Conservation (phyloP, 1,140 invertebrate species). For the Eurosta solidaginis region DNA sequence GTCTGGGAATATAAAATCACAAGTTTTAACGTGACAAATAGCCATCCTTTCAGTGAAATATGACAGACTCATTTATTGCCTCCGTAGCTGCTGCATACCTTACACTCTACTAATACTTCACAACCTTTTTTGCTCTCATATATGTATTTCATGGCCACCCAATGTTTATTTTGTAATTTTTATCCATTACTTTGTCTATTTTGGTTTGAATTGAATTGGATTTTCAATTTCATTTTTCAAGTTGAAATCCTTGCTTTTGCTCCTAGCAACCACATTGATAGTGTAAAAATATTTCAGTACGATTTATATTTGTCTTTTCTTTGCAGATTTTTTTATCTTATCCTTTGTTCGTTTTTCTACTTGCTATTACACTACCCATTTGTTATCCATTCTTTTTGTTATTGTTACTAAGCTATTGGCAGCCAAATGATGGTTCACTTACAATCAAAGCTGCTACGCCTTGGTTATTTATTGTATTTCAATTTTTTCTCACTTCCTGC, state of each 20-base stretch:
- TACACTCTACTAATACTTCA: too few relatives aligned
- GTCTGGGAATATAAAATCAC: too few relatives aligned
- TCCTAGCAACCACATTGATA: not conserved
- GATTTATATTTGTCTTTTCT: too few relatives aligned
- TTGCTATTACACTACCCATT: too few relatives aligned
- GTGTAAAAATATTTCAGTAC: too few relatives aligned
- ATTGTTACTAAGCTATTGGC: not conserved
- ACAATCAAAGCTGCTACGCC: not conserved
- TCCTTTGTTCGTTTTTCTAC: too few relatives aligned
- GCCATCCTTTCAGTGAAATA: too few relatives aligned
- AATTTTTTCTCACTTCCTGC: slow-evolving; percentile 9
- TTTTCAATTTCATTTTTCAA: slow-evolving; percentile 10
- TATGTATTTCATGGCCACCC: not conserved
- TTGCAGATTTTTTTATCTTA: too few relatives aligned
- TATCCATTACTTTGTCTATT: not conserved
- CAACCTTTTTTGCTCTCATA: not conserved
- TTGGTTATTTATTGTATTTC: not conserved
- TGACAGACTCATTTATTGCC: too few relatives aligned
- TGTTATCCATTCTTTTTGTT: not conserved
- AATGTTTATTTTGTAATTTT: slow-evolving; percentile 3
- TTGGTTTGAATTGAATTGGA: not conserved
- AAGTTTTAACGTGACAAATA: too few relatives aligned
- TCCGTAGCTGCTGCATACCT: too few relatives aligned
- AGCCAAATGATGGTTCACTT: not conserved
- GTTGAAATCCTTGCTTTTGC: not conserved